Conservation (phyloP, 2,113 vertebrate species). For the Aptenodytes forsteri region DNA sequence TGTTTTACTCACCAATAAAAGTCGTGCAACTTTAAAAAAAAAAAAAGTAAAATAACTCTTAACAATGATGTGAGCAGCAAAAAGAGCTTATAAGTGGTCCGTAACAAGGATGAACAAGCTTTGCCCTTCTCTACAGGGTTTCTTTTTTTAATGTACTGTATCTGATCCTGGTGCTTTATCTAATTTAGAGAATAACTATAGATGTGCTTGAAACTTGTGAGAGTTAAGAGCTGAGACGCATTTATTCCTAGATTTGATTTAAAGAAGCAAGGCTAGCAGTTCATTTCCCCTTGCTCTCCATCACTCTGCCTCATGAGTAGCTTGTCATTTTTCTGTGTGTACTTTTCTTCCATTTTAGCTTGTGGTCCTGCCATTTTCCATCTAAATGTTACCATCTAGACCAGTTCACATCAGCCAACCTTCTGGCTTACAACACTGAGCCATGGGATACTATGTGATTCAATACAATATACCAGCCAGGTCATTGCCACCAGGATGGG, state of each 20-base stretch:
- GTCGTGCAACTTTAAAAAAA: neutral
- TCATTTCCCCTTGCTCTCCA: neutral
- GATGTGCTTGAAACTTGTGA: neutral
- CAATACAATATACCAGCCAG: neutral
- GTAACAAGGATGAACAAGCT: neutral
- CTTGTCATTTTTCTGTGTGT: neutral
- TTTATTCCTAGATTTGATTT: neutral
- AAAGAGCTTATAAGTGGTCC: neutral
- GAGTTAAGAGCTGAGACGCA: neutral
- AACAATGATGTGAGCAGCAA: neutral
- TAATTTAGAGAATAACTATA: neutral
- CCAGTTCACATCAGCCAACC: neutral
- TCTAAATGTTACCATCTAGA: neutral
- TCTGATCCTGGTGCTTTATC: neutral
- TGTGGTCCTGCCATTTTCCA: neutral
- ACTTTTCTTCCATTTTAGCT: neutral
- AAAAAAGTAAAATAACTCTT: neutral
- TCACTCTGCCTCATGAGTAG: neutral
- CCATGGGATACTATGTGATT: neutral
- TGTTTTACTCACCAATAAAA: conserved; percentile 15
- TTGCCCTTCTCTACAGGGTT: neutral
- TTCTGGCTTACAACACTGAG: neutral
- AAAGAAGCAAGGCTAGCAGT: neutral
- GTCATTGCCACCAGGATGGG: neutral
- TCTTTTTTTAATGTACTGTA: conserved; percentile 1